Conservation (phyloP, 1,140 invertebrate species). For the Mizuhopecten yessoensis region DNA sequence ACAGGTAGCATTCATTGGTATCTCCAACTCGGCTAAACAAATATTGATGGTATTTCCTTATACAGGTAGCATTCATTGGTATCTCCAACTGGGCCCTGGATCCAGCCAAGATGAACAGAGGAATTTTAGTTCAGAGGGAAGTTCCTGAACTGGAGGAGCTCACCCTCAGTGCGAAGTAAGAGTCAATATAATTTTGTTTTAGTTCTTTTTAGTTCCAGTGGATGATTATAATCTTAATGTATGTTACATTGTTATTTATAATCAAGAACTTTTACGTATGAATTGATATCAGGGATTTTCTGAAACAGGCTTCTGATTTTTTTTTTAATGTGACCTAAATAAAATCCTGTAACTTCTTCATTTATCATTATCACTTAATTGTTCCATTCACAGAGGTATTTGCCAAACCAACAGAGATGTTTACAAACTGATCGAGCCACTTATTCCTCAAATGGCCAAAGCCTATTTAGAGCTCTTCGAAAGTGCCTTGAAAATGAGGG, state of each 20-base stretch:
- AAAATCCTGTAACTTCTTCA: too few relatives aligned
- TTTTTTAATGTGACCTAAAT: too few relatives aligned
- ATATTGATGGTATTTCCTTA: too few relatives aligned
- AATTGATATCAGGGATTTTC: too few relatives aligned
- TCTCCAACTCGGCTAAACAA: too few relatives aligned
- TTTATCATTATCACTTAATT: too few relatives aligned
- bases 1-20: too few relatives aligned
- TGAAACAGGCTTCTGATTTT: too few relatives aligned
- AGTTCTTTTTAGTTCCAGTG: background rate
- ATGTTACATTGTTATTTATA: too few relatives aligned
- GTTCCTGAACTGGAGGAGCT: slow-evolving; percentile 45
- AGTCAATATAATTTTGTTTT: background rate
- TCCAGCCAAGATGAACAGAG: slow-evolving; percentile 81
- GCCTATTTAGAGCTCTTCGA: slow-evolving; percentile 75
- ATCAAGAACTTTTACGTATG: too few relatives aligned
- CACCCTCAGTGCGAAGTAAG: slow-evolving; percentile 41
- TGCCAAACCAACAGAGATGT: slow-evolving; percentile 67
- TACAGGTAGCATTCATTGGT: slow-evolving; percentile 79
- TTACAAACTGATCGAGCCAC: slow-evolving; percentile 58
- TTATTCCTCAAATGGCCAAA: slow-evolving; percentile 70
- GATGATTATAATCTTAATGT: too few relatives aligned
- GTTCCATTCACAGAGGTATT: slow-evolving; percentile 73
- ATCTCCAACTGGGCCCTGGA: slow-evolving; percentile 82
- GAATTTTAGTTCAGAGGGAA: slow-evolving; percentile 75
- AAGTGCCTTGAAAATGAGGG: slow-evolving; percentile 68